Evolutionary conservation across 1,140 invertebrate genomes (phyloP).

Genomic region (Drosophila prosaltans): DNA sequence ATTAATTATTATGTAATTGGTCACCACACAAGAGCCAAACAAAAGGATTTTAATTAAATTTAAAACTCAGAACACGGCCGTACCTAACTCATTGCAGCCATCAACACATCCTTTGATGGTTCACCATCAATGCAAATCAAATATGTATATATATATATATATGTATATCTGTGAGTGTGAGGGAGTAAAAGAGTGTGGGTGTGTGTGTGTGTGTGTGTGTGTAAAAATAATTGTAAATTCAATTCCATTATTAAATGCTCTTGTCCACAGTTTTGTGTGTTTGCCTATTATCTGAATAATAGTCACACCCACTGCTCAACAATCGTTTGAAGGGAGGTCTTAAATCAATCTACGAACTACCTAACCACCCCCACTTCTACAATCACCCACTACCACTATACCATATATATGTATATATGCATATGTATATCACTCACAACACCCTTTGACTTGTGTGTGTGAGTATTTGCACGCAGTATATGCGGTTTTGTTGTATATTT

Average conservation of each 20-base stretch:
- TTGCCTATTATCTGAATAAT: conserved; percentile 64
- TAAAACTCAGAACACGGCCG: conserved; percentile 27
- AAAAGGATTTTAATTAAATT: conserved; percentile 75
- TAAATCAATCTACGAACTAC: too few relatives aligned
- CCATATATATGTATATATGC: too few relatives aligned
- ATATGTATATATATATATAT: conserved; percentile 50
- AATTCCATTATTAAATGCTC: conserved; percentile 78
- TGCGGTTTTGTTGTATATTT: conserved; percentile 74
- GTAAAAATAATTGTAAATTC: conserved; percentile 79
- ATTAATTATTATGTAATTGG: conserved; percentile 80
- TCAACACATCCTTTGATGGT: conserved; percentile 61
- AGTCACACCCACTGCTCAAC: neutral
- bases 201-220: conserved; percentile 15
- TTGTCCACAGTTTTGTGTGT: conserved; percentile 57
- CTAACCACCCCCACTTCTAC: too few relatives aligned
- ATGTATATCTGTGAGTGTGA: conserved; percentile 30
- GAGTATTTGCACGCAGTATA: conserved; percentile 58
- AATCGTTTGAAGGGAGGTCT: neutral
- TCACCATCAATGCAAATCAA: conserved; percentile 70
- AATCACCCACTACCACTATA: neutral
- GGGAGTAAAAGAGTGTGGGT: conserved; percentile 11
- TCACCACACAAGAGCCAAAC: conserved; percentile 48
- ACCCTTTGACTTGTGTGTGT: neutral
- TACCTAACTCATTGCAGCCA: conserved; percentile 10
- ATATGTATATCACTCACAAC: neutral